phyloP scores from a whole-genome alignment of 2,888 invertebrate genomes.

The Drosophila ezoana region DNA sequence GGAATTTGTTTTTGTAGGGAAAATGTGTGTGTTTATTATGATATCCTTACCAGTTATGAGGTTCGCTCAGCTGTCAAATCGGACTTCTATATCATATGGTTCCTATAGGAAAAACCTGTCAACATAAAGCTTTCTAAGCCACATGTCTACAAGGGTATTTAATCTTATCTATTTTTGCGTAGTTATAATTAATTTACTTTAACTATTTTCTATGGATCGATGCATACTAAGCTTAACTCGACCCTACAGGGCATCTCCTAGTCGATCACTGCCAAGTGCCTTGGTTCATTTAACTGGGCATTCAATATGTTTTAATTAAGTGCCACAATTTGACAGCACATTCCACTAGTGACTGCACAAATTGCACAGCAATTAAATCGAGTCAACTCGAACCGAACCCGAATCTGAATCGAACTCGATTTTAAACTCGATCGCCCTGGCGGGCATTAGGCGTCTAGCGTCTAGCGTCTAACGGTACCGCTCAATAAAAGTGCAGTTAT shows the following conservation, averaged over 20 bases:
- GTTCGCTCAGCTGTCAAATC: no score
- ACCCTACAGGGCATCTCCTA: not conserved
- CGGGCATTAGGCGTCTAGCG: slow-evolving; percentile 35
- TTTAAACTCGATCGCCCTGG: slow-evolving; percentile 15
- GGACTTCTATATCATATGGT: no score
- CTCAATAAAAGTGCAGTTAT: slow-evolving; percentile 71
- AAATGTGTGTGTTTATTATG: no score
- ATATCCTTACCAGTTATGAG: no score
- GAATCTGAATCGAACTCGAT: slow-evolving; percentile 15
- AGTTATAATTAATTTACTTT: no score
- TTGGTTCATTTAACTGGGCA: slow-evolving; percentile 12
- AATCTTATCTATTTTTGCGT: no score
- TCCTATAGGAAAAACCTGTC: no score
- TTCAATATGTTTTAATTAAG: slow-evolving; percentile 71
- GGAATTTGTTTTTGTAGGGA: no score
- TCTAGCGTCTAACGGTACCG: slow-evolving; percentile 57
- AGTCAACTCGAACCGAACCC: slow-evolving; percentile 15
- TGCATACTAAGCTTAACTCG: not conserved
- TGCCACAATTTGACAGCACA: slow-evolving; percentile 69
- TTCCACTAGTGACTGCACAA: slow-evolving; percentile 65
- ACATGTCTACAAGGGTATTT: no score
- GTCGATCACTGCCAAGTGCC: not conserved
- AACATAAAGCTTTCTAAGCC: no score
- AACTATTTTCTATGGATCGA: no score
- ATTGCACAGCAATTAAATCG: slow-evolving; percentile 75